phyloP scores from a whole-genome alignment of 2,888 invertebrate species.

The Andrena chrysosceles region DNA sequence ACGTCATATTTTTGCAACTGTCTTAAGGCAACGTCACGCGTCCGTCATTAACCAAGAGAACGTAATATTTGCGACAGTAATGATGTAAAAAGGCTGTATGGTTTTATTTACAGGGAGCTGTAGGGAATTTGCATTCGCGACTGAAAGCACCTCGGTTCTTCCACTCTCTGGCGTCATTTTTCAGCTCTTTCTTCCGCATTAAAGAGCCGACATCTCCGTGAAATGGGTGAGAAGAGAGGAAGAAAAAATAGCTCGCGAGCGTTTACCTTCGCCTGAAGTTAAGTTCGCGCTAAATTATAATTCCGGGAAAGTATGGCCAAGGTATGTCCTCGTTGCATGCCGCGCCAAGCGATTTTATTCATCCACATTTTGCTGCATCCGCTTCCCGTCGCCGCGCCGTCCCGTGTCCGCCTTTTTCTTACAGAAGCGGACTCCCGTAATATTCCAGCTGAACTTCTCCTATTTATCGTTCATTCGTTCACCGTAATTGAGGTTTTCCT shows the following conservation, averaged over 20 bases:
- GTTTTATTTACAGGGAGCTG: constrained; percentile 46
- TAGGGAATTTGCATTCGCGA: constrained; percentile 45
- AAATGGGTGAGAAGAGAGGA: not conserved
- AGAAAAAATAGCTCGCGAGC: constrained; percentile 34
- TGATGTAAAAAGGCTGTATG: constrained; percentile 16
- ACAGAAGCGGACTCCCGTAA: constrained; percentile 32
- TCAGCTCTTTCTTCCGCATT: constrained; percentile 41
- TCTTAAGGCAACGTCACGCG: constrained; percentile 18
- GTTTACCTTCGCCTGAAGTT: constrained; percentile 55
- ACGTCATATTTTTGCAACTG: not conserved
- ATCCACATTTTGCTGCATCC: constrained; percentile 37
- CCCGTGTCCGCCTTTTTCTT: constrained; percentile 23
- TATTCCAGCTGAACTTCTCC: constrained; percentile 49
- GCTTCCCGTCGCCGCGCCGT: not conserved
- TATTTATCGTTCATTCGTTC: constrained; percentile 44
- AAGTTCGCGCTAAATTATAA: constrained; percentile 55
- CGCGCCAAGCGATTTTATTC: constrained; percentile 55
- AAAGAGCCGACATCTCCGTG: constrained; percentile 42
- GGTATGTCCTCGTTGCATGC: constrained; percentile 57
- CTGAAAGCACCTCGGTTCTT: constrained; percentile 37
- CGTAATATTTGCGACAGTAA: constrained; percentile 17
- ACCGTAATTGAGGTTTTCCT: constrained; percentile 18
- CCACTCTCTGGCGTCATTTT: constrained; percentile 50
- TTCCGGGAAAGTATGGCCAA: constrained; percentile 51
- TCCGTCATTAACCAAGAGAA: not conserved